Base-by-base conservation (phyloP, 2,888 invertebrate species). In the Agrochola lota region DNA sequence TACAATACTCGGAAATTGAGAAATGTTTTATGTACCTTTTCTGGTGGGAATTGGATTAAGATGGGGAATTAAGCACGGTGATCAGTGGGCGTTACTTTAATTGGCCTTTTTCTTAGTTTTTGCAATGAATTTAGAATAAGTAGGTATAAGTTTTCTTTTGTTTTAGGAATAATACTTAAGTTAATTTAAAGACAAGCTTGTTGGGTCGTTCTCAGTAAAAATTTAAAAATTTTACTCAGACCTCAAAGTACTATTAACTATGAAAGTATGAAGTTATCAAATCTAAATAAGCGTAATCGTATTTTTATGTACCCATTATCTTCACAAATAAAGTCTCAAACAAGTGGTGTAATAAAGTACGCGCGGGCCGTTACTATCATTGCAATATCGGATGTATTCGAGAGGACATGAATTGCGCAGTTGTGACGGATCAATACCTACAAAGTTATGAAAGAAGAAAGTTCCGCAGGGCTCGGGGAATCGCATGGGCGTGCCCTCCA, bases 361-460 rank as follows among this genome's bases (percentile, higher is more conserved):
- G 78, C 88, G 88, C 89, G 91, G 87, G 88, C 90, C 88, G 89
- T 91, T 92, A 91, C 89, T 89, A 90, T 90, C 89, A 89, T 90
- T 92, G 92, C 92, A 93, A 92, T 92, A 93, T 92, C 90, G 91
- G 91, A 90, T 93, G 91, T 93, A 92, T 92, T 90, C 91, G 92
- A 91, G 94, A 93, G 92, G 93, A 94, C 94, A 94, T 95, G 95
- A 95, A 95, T 95, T 95, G 96, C 96, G 96, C 95, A 96, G 95
- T 95, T 95, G 93, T 94, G 95, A 94, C 94, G 96, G 96, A 96
- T 96, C 96, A 95, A 96, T 96, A 96, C 94, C 94, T 94, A 94
- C 95, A 93, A 95, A 96, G 96, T 96, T 96, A 96, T 96, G 96
- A 96, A 96, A 96, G 95, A 95, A 95, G 96, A 94, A 96, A 96